These are phyloP conservation scores for Penelope pileata DNA, from an alignment of 2,113 vertebrate species.

Conservation along the genomic window DNA sequence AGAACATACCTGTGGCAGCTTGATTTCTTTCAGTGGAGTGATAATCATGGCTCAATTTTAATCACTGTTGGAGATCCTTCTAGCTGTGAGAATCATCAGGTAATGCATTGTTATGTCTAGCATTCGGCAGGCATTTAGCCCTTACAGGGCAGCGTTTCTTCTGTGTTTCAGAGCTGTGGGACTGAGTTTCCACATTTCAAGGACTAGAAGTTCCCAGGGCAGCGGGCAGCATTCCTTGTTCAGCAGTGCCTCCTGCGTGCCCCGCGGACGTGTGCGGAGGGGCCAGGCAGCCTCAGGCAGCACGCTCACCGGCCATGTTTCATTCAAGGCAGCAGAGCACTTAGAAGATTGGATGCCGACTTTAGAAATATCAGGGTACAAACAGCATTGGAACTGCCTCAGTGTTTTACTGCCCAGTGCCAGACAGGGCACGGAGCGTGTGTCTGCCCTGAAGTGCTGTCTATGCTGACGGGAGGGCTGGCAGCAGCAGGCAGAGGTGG, in stretches of 20 bases:
- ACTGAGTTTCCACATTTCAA: not conserved
- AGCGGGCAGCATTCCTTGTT: not conserved
- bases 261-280: accelerated
- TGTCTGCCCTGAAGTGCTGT: not conserved
- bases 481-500: accelerated
- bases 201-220: not conserved
- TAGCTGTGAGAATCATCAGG: not conserved
- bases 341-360: not conserved
- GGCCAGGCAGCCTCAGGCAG: not conserved
- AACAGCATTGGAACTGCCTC: not conserved
- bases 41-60: not conserved
- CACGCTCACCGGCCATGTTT: accelerated
- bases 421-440: not conserved
- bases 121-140: not conserved
- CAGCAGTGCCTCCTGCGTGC: not conserved
- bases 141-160: not conserved
- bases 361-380: not conserved
- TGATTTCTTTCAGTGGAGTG: not conserved
- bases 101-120: not conserved
- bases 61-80: not conserved
- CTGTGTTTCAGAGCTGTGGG: not conserved
- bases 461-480: not conserved
- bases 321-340: not conserved
- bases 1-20: not conserved
- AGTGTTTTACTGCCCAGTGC: not conserved